Evolutionary conservation across 1,140 invertebrate species (phyloP).

Genomic region (Papilio aristodemus): DNA sequence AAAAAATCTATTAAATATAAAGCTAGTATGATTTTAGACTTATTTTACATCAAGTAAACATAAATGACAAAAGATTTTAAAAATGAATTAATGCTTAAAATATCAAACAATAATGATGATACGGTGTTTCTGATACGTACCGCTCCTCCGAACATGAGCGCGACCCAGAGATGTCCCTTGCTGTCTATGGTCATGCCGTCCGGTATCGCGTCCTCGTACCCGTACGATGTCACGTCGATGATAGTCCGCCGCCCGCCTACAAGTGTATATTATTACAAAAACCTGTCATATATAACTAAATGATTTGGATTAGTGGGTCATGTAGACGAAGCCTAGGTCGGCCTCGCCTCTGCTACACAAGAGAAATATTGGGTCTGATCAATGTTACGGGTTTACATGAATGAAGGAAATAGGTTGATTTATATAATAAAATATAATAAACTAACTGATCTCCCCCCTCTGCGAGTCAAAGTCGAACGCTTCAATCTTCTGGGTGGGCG

Average conservation of each 20-base stretch:
- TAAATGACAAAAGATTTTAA: too few species aligned
- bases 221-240: conserved; percentile 66
- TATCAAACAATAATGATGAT: background rate
- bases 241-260: conserved; percentile 64
- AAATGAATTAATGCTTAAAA: too few species aligned
- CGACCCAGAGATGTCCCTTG: conserved; percentile 85
- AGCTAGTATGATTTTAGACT: too few species aligned
- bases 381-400: too few species aligned
- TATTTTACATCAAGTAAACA: background rate
- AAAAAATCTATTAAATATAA: too few species aligned
- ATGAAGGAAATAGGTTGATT: too few species aligned
- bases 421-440: conserved; percentile 19
- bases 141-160: conserved; percentile 79
- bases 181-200: conserved; percentile 88
- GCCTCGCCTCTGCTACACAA: too few species aligned
- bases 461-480: conserved; percentile 85
- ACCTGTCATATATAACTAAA: too few species aligned
- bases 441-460: conserved; percentile 82
- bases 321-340: too few species aligned
- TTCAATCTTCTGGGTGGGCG: conserved; percentile 81
- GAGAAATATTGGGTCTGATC: too few species aligned
- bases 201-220: conserved; percentile 79
- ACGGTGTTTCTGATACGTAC: conserved; percentile 54
- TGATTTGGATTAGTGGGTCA: too few species aligned
- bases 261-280: background rate